Conservation (phyloP, 2,888 invertebrate species). For the Leptopilina myrica region DNA sequence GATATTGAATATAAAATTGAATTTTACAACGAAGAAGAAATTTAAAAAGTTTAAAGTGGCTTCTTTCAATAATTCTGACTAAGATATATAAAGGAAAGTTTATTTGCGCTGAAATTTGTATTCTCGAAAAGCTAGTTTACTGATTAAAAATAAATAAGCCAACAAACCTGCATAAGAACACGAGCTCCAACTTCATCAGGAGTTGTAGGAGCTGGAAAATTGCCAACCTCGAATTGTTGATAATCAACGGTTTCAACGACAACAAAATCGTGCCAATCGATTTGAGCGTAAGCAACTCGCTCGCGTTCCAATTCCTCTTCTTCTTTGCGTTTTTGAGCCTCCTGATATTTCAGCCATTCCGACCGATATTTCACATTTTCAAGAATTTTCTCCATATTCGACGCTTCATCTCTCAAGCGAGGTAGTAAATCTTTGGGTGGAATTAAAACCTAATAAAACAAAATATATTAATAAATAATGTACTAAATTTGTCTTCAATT, state of each 20-base stretch:
- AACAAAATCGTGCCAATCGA: slow-evolving; percentile 99
- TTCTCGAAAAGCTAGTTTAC: too few species aligned
- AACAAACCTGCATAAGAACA: slow-evolving; percentile 87
- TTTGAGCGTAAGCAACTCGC: slow-evolving; percentile 96
- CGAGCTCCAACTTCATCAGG: slow-evolving; percentile 98
- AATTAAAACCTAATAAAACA: slow-evolving; percentile 83
- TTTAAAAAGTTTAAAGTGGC: too few species aligned
- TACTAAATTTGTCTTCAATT: not conserved
- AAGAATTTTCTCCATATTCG: slow-evolving; percentile 82
- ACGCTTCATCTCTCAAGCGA: slow-evolving; percentile 87
- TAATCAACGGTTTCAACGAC: slow-evolving; percentile 99
- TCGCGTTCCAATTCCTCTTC: slow-evolving; percentile 97
- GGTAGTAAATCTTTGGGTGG: slow-evolving; percentile 94
- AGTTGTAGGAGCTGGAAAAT: slow-evolving; percentile 97
- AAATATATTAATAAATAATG: slow-evolving; percentile 14
- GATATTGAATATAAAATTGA: too few species aligned
- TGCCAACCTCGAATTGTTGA: slow-evolving; percentile 95
- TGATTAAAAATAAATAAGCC: too few species aligned
- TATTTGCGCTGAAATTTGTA: too few species aligned
- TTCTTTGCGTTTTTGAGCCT: slow-evolving; percentile 93
- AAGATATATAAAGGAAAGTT: too few species aligned
- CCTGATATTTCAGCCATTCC: slow-evolving; percentile 97
- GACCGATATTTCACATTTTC: slow-evolving; percentile 96
- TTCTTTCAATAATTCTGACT: too few species aligned
- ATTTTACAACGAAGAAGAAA: too few species aligned